These are phyloP conservation scores for Cetoscarus ocellatus DNA, from an alignment of 2,797 vertebrate species.

Conservation along the genomic window DNA sequence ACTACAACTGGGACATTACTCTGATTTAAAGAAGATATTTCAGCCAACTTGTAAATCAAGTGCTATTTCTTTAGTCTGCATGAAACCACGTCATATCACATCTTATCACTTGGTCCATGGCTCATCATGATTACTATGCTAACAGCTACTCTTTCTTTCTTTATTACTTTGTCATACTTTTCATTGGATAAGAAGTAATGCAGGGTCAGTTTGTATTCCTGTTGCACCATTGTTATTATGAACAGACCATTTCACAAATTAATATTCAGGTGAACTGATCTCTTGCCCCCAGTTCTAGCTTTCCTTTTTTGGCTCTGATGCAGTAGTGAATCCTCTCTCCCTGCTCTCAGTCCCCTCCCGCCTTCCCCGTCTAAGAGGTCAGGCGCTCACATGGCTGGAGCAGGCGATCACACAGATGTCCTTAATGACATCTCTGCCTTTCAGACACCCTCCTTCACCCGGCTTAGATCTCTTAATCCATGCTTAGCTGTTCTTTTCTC, in stretches of 20 bases:
- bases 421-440: slow-evolving; percentile 55
- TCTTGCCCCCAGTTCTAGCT: slow-evolving; percentile 51
- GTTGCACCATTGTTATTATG: neutral
- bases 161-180: too few species aligned
- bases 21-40: too few species aligned
- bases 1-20: too few species aligned
- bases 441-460: slow-evolving; percentile 68
- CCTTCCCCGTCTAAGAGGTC: slow-evolving; percentile 28
- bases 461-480: slow-evolving; percentile 78
- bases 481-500: slow-evolving; percentile 78
- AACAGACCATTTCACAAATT: slow-evolving; percentile 16
- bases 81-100: too few species aligned
- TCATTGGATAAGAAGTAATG: neutral
- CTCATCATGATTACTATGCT: neutral
- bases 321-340: slow-evolving; percentile 17
- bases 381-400: slow-evolving; percentile 70
- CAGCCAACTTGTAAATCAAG: too few species aligned
- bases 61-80: too few species aligned
- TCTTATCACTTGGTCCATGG: neutral
- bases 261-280: slow-evolving; percentile 45
- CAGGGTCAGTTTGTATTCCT: neutral
- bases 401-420: slow-evolving; percentile 72
- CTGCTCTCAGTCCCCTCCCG: slow-evolving; percentile 1
- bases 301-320: slow-evolving; percentile 64
- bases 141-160: neutral